These are phyloP conservation scores for Lepidurus couesii DNA, from an alignment of 1,140 invertebrate species.

Conservation along the genomic window DNA sequence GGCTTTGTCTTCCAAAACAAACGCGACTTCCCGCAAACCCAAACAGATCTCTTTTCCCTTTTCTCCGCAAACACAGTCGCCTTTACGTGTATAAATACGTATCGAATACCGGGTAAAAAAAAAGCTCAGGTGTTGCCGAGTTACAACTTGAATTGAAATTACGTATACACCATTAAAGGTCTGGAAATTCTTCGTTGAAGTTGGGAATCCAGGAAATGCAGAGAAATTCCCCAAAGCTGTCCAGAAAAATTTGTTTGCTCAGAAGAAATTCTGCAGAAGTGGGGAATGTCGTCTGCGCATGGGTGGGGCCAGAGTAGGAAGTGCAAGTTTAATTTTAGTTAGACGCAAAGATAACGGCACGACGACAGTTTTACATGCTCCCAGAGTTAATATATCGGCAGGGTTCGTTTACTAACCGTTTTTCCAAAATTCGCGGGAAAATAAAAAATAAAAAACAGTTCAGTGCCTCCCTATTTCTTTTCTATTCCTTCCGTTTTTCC, in stretches of 20 bases:
- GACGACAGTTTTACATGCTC: background rate
- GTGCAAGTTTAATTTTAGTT: conserved; percentile 15
- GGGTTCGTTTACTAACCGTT: background rate
- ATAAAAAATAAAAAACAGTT: background rate
- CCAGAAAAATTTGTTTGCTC: no score
- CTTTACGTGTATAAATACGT: background rate
- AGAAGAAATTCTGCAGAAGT: no score
- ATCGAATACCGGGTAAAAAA: background rate
- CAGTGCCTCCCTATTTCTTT: background rate
- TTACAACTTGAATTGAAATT: no score
- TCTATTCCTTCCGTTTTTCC: background rate
- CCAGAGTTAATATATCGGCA: background rate
- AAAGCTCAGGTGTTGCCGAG: background rate
- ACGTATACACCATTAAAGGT: no score
- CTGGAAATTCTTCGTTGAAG: no score
- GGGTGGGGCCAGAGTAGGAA: background rate
- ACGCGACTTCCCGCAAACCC: conserved; percentile 2
- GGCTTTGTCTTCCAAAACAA: background rate
- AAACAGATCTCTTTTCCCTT: background rate
- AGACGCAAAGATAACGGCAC: background rate
- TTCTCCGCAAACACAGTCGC: background rate
- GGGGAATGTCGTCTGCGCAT: background rate
- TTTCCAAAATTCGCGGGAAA: background rate
- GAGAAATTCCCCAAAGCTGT: no score
- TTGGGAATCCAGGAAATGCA: no score